Evolutionary conservation across 1,140 invertebrate species (phyloP).

Genomic region (Olivierus martensii): DNA sequence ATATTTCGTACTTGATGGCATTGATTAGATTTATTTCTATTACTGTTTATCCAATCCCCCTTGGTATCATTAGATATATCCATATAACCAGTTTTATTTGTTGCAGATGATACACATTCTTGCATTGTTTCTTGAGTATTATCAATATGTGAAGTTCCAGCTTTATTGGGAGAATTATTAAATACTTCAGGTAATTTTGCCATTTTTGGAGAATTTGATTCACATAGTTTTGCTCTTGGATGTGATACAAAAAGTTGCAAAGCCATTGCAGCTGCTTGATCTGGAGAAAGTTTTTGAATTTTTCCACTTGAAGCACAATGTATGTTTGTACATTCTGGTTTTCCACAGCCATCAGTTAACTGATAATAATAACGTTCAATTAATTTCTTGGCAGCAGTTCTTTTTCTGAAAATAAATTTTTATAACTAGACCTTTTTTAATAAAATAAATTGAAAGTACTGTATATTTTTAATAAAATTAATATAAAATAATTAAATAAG

Average conservation of each 20-base stretch:
- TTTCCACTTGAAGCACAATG: constrained; percentile 77
- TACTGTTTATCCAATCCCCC: neutral
- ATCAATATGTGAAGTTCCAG: no score
- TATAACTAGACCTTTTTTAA: no score
- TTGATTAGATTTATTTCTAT: neutral
- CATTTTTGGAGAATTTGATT: constrained; percentile 55
- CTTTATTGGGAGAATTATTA: neutral
- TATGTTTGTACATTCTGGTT: constrained; percentile 63
- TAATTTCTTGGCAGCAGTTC: constrained; percentile 67
- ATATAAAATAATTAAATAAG: no score
- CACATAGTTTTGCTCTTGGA: constrained; percentile 66
- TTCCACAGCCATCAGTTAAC: constrained; percentile 77
- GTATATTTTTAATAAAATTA: no score
- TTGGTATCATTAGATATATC: constrained; percentile 13
- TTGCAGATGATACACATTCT: neutral
- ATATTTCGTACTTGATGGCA: no score
- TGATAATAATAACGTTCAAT: constrained; percentile 89
- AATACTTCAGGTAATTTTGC: constrained; percentile 28
- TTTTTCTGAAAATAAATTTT: constrained; percentile 42
- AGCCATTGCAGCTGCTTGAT: constrained; percentile 75
- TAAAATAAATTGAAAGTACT: no score
- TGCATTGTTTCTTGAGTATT: no score
- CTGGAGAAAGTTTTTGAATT: constrained; percentile 60
- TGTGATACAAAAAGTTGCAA: constrained; percentile 50
- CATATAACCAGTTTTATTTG: neutral